Evolutionary conservation across 2,113 vertebrate species (phyloP).

Genomic region (Chinchilla lanigera): DNA sequence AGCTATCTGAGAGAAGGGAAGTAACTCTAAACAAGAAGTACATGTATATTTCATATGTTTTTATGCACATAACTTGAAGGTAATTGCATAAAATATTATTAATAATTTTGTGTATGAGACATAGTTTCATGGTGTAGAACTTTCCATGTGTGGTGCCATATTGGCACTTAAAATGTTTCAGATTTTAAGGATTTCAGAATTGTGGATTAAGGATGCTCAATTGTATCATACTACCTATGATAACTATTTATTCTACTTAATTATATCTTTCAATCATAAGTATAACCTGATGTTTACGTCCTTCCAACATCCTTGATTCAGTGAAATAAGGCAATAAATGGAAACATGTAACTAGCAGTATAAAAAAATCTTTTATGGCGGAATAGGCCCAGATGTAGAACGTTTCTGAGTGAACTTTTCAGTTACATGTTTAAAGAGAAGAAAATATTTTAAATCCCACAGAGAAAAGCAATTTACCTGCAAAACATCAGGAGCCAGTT

Average conservation of each 20-base stretch:
- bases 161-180: background rate
- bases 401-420: background rate
- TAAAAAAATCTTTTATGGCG: background rate
- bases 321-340: background rate
- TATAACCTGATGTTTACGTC: background rate
- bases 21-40: background rate
- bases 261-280: background rate
- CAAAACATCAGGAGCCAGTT: background rate
- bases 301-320: background rate
- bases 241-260: background rate
- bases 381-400: background rate
- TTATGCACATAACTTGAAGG: background rate
- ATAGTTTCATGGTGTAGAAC: background rate
- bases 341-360: background rate
- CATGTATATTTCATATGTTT: background rate
- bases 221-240: background rate
- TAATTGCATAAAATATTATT: background rate
- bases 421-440: background rate
- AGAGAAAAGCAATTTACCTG: background rate
- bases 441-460: background rate
- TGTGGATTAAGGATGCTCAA: background rate
- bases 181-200: background rate
- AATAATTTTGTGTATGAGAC: background rate
- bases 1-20: background rate
- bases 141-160: background rate